Base-by-base conservation (phyloP, 2,888 invertebrate genomes). In the Phalera bucephala region DNA sequence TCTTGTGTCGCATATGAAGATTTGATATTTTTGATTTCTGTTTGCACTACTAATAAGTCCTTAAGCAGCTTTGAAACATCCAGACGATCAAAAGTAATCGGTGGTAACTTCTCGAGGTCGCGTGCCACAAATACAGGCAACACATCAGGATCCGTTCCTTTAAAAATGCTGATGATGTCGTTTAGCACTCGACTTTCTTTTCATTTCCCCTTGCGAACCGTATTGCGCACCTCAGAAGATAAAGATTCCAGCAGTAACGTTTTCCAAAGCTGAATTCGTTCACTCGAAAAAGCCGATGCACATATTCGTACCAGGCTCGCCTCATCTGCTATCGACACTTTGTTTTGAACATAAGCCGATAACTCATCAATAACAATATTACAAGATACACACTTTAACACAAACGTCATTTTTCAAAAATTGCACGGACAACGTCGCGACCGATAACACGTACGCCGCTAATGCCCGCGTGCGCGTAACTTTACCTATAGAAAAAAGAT, bases 301-400 rank as follows among this genome's bases (percentile, higher is more conserved):
- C 33, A 33, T 8, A 33, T n/a, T 9, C 20, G 19, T n/a, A 8
- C 20, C n/a, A 33, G n/a, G 4, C 7, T 26, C 17, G 25, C 20
- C 3, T 12, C 9, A 26, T 12, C 22, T 2, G 11, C 4, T 3
- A 17, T 1, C 9, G n/a, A 9, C 8, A 31, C n/a, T 11, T 31
- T 13, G 13, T 31, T 22, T 14, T 31, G 31, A 3, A 31, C 13
- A 7, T 22, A 31, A 3, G 31, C 11, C 6, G 21, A 31, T 21
- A 31, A 35, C 33, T 37, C 26, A 31, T 20, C 31, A 23, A 32
- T 34, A 26, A 40, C 15, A 25, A 37, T 38, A 21, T 29, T 17
- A 14, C 53, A 33, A 17, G 17, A 17, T 3, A 3, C 5, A 17
- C 17, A 17, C 17, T 17, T 17, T 3, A 17, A 17, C 5, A 17